A percentile compares a stretch with the other conserved stretches of the same genome.
These are phyloP conservation scores for Cistogaster globosa DNA, from an alignment of 2,888 invertebrate genomes.

Conservation along the genomic window DNA sequence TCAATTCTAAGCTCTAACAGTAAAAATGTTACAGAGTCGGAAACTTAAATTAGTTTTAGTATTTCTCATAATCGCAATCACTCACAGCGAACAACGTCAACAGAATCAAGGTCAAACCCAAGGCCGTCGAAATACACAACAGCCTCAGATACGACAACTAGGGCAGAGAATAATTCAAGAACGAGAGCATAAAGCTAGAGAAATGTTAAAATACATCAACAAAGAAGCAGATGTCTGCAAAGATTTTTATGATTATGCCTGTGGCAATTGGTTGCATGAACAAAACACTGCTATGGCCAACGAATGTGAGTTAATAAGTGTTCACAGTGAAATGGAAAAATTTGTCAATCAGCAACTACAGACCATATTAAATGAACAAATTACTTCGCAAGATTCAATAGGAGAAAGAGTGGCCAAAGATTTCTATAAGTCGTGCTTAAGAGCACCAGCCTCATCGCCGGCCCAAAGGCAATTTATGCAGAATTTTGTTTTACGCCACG, in stretches of 20 bases:
- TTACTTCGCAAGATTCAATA: conserved; percentile 58
- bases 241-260: conserved; percentile 80
- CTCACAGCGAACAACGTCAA: conserved; percentile 48
- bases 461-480: conserved; percentile 74
- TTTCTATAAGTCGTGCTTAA: conserved; percentile 78
- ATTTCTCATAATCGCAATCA: conserved; percentile 41
- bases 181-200: conserved; percentile 61
- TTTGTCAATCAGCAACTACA: conserved; percentile 74
- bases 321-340: conserved; percentile 73
- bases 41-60: conserved; percentile 38
- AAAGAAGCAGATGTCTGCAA: conserved; percentile 77
- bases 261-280: conserved; percentile 78
- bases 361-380: conserved; percentile 72
- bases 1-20: conserved; percentile 61
- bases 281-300: conserved; percentile 66
- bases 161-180: conserved; percentile 40
- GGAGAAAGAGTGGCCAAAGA: conserved; percentile 75
- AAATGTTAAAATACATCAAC: conserved; percentile 77
- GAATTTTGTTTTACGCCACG: conserved; percentile 75
- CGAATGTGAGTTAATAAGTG: conserved; percentile 73
- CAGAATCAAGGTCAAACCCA: conserved; percentile 57
- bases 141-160: conserved; percentile 45
- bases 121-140: conserved; percentile 46
- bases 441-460: conserved; percentile 70
- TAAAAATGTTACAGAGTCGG: conserved; percentile 66